Base-by-base conservation (phyloP, 2,797 vertebrate species). In the Acrocephalus scirpaceus region DNA sequence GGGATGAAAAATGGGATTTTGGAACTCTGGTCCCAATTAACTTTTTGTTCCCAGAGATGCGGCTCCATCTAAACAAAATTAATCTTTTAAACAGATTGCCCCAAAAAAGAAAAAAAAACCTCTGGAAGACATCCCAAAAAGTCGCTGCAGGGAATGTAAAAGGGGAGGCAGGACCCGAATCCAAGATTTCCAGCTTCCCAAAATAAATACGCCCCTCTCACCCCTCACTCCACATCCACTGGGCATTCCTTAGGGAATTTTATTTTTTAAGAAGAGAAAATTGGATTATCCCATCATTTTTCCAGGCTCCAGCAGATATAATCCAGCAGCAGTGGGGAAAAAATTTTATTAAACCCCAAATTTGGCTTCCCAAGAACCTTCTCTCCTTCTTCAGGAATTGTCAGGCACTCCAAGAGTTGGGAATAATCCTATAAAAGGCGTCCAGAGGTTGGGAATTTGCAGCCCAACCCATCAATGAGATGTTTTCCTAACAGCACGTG, bases 1-100 rank as follows among this genome's bases (percentile, higher is more conserved):
- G 17, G 85, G 69, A 93, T 95, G 89, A 96, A 92, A 96, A 97
- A 92, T 76, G 89, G 95, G 82, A 45, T 92, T 93, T 57, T 34
- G 93, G 92, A 69, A 54, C 88, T 96, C 96, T 96, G 95, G 91
- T 96, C 95, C 86, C 73, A 66, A 95, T 97, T 97, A 96, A 91
- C 53, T 56, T 92, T 92, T 72, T 95, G 92, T 96, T 96, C 95
- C 0, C 1, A 92, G 92, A 69, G 92, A 72, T 79, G 90, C 45
- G 5, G 82, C 57, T 78, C 93, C 51, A 11, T 58, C 86, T 66
- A 78, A 95, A 71, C 61, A 56, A 50, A 92, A 96, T 88, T 70
- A 91, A 95, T 97, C 94, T 93, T 96, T 86, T 30, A 26, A 92
- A 90, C 88, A 76, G 83, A 94, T 93, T 86, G 53, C 65, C 58